Conservation (phyloP, 1,140 invertebrate genomes). For the Papilio helenus region DNA sequence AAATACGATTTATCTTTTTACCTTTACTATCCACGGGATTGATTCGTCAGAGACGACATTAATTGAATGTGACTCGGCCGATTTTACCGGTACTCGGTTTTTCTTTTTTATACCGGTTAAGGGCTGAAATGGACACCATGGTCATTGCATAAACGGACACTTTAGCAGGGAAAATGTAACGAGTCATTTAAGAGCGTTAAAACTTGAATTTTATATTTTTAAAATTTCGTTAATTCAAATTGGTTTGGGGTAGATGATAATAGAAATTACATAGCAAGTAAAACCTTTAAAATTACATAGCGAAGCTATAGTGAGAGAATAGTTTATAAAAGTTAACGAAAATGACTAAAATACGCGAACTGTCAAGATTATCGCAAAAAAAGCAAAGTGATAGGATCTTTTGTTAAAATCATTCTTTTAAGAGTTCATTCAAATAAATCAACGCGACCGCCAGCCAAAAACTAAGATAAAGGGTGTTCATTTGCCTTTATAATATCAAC, state of each 20-base stretch:
- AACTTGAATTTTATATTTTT: not conserved
- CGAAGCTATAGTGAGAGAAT: not conserved
- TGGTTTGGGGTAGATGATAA: too few relatives aligned
- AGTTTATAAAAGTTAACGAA: not conserved
- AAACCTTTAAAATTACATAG: not conserved
- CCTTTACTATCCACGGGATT: not conserved
- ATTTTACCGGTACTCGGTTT: not conserved
- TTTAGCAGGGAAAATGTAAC: not conserved
- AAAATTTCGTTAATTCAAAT: not conserved
- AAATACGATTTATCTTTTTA: constrained; percentile 20
- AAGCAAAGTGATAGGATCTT: not conserved
- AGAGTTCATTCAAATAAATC: not conserved
- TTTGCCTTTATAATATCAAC: not conserved
- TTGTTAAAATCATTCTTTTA: not conserved
- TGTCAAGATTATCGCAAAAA: not conserved
- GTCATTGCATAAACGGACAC: not conserved
- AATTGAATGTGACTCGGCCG: constrained; percentile 21
- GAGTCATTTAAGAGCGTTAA: not conserved
- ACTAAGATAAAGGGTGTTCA: constrained; percentile 11
- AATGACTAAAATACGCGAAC: not conserved
- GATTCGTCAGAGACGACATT: not conserved
- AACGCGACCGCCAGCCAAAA: not conserved
- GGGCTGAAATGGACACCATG: not conserved
- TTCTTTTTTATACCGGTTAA: not conserved
- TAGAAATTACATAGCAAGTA: not conserved